Percentiles rank a stretch among this genome's conserved stretches.
Evolutionary conservation across 1,140 invertebrate species (phyloP).

Genomic region (Pseudomyrmex flavicornis): DNA sequence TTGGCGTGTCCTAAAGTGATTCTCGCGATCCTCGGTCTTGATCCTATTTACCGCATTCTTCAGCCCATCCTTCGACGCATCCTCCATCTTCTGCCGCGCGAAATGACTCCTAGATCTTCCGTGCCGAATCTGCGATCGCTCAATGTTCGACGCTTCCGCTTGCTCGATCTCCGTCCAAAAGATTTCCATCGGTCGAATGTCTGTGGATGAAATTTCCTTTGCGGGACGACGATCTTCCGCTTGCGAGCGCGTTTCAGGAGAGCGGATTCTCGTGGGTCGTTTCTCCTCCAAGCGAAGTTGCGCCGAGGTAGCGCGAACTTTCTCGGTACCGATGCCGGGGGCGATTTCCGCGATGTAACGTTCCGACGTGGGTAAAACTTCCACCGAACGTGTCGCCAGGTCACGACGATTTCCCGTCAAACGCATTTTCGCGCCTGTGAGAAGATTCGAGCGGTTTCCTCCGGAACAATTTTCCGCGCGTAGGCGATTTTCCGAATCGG

Average conservation of each 20-base stretch:
- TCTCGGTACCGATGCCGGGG: neutral
- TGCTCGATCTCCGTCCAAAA: constrained; percentile 72
- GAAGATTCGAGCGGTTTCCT: constrained; percentile 7
- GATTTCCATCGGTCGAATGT: neutral
- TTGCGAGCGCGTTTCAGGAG: constrained; percentile 6
- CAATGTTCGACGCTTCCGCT: constrained; percentile 53
- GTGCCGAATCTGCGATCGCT: constrained; percentile 78
- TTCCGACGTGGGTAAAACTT: neutral
- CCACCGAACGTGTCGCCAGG: neutral
- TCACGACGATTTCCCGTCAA: constrained; percentile 1
- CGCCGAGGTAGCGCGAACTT: neutral
- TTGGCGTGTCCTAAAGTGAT: constrained; percentile 8
- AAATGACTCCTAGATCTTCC: constrained; percentile 80
- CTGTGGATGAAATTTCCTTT: constrained; percentile 20
- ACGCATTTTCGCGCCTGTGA: neutral
- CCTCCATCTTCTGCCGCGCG: constrained; percentile 68
- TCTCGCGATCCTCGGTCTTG: constrained; percentile 35
- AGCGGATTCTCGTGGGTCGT: neutral
- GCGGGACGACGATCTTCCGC: neutral
- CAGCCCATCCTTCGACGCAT: neutral
- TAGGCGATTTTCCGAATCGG: neutral
- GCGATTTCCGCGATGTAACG: constrained; percentile 13
- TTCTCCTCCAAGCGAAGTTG: neutral
- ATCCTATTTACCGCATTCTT: constrained; percentile 36
- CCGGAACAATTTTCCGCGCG: neutral